Base-by-base conservation (phyloP, 1,140 invertebrate genomes). In the Ceratina australensis region DNA sequence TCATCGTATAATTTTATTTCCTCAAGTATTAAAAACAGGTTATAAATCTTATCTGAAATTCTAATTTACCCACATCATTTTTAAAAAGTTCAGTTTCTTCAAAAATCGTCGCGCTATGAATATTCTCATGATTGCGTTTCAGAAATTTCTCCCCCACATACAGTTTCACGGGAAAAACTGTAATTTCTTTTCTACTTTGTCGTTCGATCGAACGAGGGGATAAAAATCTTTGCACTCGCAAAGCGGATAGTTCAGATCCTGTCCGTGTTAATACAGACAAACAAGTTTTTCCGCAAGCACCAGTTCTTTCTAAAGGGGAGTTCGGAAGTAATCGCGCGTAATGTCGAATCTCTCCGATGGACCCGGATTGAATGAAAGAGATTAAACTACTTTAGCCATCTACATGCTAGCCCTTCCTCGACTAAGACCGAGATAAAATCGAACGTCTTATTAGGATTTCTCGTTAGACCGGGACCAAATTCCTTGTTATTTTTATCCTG, bases 181-280 rank as follows among this genome's bases (percentile, higher is more conserved):
- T 42, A 42, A 42, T 42, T 47, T 20, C 54, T 42, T 24, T 13
- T 26, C 22, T 42, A 26, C 22, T 16, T 26, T 20, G n/a, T 18
- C 20, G 52, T 50, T 54, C 54, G 47, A 15, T 24, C 22, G 42
- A 42, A 18, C 10, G 69, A 20, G 57, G 65, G 57, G 47, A 72
- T 63, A 63, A 65, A 63, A 71, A 64, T 73, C 66, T 67, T 56
- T 3, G 64, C 24, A 33, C 52, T 74, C 68, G 64, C 47, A 28
- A 42, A 59, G 67, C 64, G 56, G 56, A 74, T 74, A 57, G 52
- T 63, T 68, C 59, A 59, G 56, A 63, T 59, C 59, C 61, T 63
- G 75, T 61, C 72, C 24, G 75, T 81, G 65, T 83, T 82, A 83
- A 83, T 82, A 83, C 80, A 66, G 68, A 73, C 66, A 69, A 83